Evolutionary conservation across 2,113 vertebrate genomes (phyloP), one percentile per base, ranked within the genome.

Genomic region (Pseudorectes ferrugineus): DNA sequence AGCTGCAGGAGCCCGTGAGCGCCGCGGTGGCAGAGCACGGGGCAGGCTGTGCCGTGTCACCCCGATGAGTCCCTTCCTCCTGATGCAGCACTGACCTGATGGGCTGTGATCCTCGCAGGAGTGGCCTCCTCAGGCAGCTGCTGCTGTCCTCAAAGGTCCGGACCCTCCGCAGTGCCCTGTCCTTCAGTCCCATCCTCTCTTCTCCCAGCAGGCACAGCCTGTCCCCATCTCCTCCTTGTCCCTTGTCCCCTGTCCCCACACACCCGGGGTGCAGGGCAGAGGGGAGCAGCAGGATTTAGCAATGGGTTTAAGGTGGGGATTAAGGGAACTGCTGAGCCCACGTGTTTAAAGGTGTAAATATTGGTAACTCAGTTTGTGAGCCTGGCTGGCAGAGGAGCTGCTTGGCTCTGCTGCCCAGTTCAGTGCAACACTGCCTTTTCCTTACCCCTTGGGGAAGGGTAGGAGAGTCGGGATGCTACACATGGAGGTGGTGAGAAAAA

Each of bases 341-440:
- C 11, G 16, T 23, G 49, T 92, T 85, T 62, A 26, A 49, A 52
- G 18, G 25, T 8, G 1, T 31, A 8, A 54, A 20, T 55, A 5
- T 11, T 71, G 43, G 57, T 33, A 21, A 22, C 26, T 58, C 43
- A 1, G 38, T 78, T 35, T 31, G 62, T 51, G 68, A 84, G 76
- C 19, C 9, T 0, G 13, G 36, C 38, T 92, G 70, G 26, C 62
- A 31, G 38, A 36, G 61, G 20, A 14, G 33, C 43, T 81, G 51
- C 36, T 61, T 36, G 62, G 35, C 58, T 89, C 51, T 78, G 83
- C 87, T 65, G 54, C 52, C n/a, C 5, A 2, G 10, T 15, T 25
- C 51, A 14, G 57, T 1, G 14, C 23, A 40, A 0, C 0, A 0
- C 40, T 65, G 74, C 43, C 52, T 65, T 51, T 4, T 2, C 49